Base-by-base conservation (phyloP, 2,113 vertebrate genomes). In the Tympanuchus pallidicinctus region DNA sequence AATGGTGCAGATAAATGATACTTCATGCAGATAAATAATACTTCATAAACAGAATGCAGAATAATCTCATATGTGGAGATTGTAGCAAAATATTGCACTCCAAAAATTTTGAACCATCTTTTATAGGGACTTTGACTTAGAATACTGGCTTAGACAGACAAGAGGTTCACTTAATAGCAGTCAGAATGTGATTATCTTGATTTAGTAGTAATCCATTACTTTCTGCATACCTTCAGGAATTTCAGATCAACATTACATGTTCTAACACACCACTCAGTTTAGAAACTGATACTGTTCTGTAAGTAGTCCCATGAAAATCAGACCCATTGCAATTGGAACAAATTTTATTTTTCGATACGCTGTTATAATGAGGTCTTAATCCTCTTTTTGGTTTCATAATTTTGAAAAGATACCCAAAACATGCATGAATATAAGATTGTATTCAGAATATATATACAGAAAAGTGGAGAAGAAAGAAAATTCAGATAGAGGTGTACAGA, bases 1-100 rank as follows among this genome's bases (percentile, higher is more conserved):
- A 94, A 88, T 95, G 61, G 25, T 90, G 77, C 28, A 54, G 73
- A 65, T 79, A 93, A 74, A 82, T 83, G 40, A 52, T 63, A 65
- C 54, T 38, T 69, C 21, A 71, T 90, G 77, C 28, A 54, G 73
- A 65, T 79, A 93, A 74, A 82, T 83, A 38, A 52, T 65, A 65
- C 54, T 38, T 69, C 22, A 71, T 30, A 54, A 91, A 80, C 86
- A 63, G 30, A 20, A n/a, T n/a, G 11, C 32, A 59, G 32, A 59
- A 34, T 45, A 86, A 73, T 4, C 48, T 80, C 47, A 59, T 4
- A 50, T n/a, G 42, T 50, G 21, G 6, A 36, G 34, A 20, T 38
- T 28, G 21, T 59, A 56, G 32, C 34, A 36, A 45, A 87, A 60
- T 48, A 48, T 2, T 64, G 18, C 22, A 18, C 25, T 28, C 13